phyloP scores from a whole-genome alignment of 2,113 vertebrate genomes.

The Thalassarche chlororhynchos region DNA sequence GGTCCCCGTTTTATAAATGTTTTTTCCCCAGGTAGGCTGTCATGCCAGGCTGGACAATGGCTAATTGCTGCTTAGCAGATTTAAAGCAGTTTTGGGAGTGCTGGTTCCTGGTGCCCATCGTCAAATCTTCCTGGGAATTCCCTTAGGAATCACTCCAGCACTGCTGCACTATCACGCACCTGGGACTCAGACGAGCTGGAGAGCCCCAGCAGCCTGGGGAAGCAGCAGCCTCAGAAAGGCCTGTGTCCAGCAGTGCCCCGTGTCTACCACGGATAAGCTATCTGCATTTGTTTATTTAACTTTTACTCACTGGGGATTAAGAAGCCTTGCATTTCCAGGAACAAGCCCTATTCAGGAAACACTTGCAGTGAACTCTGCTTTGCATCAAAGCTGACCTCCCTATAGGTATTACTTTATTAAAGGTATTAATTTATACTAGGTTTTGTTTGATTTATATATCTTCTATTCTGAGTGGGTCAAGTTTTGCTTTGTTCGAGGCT shows the following conservation, averaged over 20 bases:
- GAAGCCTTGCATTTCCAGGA: background rate
- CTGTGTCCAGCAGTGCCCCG: fast-evolving
- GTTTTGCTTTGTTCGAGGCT: background rate
- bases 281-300: background rate
- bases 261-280: background rate
- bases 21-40: background rate
- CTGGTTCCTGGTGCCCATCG: background rate
- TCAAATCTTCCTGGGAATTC: background rate
- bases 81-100: background rate
- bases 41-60: background rate
- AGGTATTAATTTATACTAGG: background rate
- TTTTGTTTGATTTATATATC: background rate
- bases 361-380: background rate
- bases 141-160: background rate
- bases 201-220: background rate
- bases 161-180: background rate
- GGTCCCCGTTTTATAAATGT: background rate
- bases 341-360: background rate
- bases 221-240: background rate
- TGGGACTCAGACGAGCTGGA: background rate
- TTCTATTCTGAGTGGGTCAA: background rate
- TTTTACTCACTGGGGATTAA: background rate
- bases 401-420: background rate
- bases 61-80: background rate
- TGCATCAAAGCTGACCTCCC: background rate